Conservation (phyloP, 1,140 invertebrate species). For the Contarinia nasturtii region DNA sequence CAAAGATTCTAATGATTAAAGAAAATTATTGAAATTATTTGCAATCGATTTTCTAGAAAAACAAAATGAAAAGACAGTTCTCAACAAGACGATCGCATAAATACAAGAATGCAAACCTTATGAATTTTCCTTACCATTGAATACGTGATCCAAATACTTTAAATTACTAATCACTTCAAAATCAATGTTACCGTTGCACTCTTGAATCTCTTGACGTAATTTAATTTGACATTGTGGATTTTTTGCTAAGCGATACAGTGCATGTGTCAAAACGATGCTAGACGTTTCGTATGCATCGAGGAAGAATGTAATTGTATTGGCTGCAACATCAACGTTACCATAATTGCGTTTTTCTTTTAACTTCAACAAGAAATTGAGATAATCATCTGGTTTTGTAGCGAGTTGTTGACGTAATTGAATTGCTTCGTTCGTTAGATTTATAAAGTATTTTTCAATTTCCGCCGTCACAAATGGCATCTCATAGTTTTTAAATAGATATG, state of each 20-base stretch:
- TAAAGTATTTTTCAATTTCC: slow-evolving; percentile 15
- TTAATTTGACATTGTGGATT: not conserved
- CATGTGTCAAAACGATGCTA: slow-evolving; percentile 23
- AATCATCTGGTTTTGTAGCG: slow-evolving; percentile 17
- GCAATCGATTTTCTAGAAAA: no score
- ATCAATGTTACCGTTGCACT: not conserved
- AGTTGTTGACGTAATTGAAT: slow-evolving; percentile 11
- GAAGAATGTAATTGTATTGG: slow-evolving; percentile 29
- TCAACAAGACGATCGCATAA: no score
- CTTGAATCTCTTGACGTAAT: not conserved
- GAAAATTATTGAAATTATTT: no score
- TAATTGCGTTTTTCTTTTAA: slow-evolving; percentile 22
- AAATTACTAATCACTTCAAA: not conserved
- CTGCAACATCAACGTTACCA: slow-evolving; percentile 32
- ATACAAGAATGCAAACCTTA: not conserved
- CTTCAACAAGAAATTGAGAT: slow-evolving; percentile 22
- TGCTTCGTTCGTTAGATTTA: slow-evolving; percentile 10
- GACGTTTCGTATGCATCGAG: slow-evolving; percentile 38
- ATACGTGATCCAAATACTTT: not conserved
- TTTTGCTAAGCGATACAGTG: not conserved
- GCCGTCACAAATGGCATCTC: not conserved
- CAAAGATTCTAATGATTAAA: not conserved
- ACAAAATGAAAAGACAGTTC: no score
- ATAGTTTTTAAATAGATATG: not conserved
- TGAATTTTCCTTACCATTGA: not conserved